phyloP scores from a whole-genome alignment of 2,113 vertebrate species.

The Micromys minutus region DNA sequence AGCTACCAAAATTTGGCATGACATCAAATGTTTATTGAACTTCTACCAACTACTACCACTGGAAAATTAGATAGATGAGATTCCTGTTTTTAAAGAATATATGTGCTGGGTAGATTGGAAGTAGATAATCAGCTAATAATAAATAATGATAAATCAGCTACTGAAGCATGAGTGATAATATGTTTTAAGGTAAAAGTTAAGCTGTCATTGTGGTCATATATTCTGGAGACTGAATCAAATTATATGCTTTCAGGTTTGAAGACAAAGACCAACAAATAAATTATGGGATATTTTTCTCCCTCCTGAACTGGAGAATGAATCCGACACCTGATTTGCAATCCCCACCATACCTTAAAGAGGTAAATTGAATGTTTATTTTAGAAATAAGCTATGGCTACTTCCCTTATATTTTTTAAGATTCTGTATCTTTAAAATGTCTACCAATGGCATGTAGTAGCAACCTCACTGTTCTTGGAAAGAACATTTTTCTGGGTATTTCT shows the following conservation, averaged over 20 bases:
- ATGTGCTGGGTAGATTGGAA: not conserved
- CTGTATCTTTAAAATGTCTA: slow-evolving; percentile 59
- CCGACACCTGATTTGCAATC: slow-evolving; percentile 73
- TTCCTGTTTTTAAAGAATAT: slow-evolving; percentile 26
- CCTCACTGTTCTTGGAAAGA: slow-evolving; percentile 40
- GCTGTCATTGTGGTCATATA: slow-evolving; percentile 49
- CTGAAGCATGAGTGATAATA: not conserved
- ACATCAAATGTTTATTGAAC: slow-evolving; percentile 31
- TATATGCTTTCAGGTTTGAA: slow-evolving; percentile 83
- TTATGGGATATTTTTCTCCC: slow-evolving; percentile 88
- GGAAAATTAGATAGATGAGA: slow-evolving; percentile 1
- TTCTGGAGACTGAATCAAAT: slow-evolving; percentile 63
- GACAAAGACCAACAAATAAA: slow-evolving; percentile 86
- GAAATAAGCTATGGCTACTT: slow-evolving; percentile 34
- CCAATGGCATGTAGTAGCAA: slow-evolving; percentile 43
- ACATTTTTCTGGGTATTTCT: slow-evolving; percentile 50
- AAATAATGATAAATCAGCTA: slow-evolving; percentile 48
- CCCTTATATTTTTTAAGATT: not conserved
- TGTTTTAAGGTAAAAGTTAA: slow-evolving; percentile 51
- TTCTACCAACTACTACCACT: not conserved
- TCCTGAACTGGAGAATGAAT: slow-evolving; percentile 91
- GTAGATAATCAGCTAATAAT: slow-evolving; percentile 4
- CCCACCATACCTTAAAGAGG: slow-evolving; percentile 81
- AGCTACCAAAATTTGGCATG: slow-evolving; percentile 31
- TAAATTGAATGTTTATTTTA: slow-evolving; percentile 78